Conservation (phyloP, 2,797 vertebrate species). For the Lemur catta region DNA sequence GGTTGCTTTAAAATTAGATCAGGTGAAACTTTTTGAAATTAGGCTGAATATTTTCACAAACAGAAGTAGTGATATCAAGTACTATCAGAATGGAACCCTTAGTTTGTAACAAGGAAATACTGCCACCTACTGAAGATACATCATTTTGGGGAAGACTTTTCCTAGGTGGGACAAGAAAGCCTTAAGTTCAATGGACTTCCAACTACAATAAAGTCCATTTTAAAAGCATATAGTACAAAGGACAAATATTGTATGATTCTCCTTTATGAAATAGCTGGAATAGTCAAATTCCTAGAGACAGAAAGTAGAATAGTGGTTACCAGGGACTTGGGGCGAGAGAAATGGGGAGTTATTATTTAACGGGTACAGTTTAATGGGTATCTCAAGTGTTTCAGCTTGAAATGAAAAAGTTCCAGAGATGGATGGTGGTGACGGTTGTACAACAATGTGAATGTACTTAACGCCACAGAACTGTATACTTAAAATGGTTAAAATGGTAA, state of each 20-base stretch:
- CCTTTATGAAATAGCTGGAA: not conserved
- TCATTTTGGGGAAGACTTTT: constrained; percentile 4
- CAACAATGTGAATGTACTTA: not conserved
- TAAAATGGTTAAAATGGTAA: not conserved
- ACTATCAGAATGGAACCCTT: not conserved
- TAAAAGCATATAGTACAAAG: not conserved
- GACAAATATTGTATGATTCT: not conserved
- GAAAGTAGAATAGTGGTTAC: not conserved
- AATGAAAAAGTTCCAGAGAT: not conserved
- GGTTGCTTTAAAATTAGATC: constrained; percentile 23
- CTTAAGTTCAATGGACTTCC: not conserved
- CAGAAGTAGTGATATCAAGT: not conserved
- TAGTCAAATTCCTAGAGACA: not conserved
- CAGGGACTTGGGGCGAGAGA: not conserved
- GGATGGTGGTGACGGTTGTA: not conserved
- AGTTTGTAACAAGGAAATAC: constrained; percentile 32
- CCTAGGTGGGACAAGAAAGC: not conserved
- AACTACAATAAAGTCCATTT: not conserved
- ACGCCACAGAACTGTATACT: not conserved
- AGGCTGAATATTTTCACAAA: not conserved
- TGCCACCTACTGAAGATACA: constrained; percentile 57
- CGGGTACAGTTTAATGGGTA: not conserved
- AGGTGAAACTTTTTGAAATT: not conserved
- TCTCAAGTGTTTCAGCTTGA: not conserved
- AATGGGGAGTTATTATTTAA: not conserved